A percentile compares a stretch with the other conserved stretches of the same genome.
Evolutionary conservation across 2,797 vertebrate genomes (phyloP).

Genomic region (Cetoscarus ocellatus): DNA sequence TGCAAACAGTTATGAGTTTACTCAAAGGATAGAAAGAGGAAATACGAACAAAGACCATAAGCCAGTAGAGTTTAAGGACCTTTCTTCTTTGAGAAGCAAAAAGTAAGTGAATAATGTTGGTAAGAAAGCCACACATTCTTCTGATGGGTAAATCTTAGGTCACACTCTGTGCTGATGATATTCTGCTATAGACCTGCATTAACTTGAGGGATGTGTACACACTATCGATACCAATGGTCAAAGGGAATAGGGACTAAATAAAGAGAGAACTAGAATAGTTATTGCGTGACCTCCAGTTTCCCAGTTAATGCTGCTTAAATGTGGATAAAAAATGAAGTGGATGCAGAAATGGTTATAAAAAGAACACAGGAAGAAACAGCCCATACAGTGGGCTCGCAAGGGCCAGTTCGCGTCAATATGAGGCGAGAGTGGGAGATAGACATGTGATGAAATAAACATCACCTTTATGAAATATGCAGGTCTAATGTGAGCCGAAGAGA

Average conservation of each 20-base stretch:
- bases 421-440: constrained; percentile 12
- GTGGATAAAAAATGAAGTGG: constrained; percentile 6
- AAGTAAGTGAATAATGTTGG: too few relatives aligned
- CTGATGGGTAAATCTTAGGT: not conserved
- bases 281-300: not conserved
- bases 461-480: constrained; percentile 55
- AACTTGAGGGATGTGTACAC: too few relatives aligned
- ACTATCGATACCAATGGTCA: not conserved
- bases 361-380: not conserved
- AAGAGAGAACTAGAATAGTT: not conserved
- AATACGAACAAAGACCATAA: too few relatives aligned
- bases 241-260: not conserved
- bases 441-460: constrained; percentile 64
- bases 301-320: not conserved
- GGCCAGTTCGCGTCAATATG: constrained; percentile 7
- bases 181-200: not conserved
- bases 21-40: too few relatives aligned
- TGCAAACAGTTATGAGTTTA: too few relatives aligned
- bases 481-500: constrained; percentile 38
- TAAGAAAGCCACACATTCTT: not conserved
- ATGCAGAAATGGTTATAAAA: not conserved
- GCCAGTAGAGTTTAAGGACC: too few relatives aligned
- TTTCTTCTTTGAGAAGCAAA: too few relatives aligned
- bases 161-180: not conserved
- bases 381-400: not conserved